These are phyloP conservation scores for Lates japonicus DNA, from an alignment of 2,797 vertebrate species.

Conservation along the genomic window DNA sequence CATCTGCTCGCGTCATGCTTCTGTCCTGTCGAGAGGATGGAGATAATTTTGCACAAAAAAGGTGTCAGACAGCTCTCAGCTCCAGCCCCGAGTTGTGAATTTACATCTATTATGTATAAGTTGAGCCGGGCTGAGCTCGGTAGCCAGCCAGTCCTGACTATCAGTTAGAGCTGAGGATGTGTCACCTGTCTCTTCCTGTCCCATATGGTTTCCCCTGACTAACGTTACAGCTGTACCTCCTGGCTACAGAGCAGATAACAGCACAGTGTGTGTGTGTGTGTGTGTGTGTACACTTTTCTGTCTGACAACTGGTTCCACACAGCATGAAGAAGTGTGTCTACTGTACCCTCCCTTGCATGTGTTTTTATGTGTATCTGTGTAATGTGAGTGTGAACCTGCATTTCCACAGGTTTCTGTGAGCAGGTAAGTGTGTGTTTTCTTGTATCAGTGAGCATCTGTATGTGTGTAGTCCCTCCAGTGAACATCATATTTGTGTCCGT, in stretches of 20 bases:
- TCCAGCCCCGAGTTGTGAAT: constrained; percentile 49
- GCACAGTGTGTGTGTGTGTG: neutral
- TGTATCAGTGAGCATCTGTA: neutral
- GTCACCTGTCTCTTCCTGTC: constrained; percentile 69
- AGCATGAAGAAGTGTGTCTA: constrained; percentile 11
- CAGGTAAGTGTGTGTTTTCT: neutral
- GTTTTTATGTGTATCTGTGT: neutral
- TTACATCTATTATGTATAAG: constrained; percentile 73
- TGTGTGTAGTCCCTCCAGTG: constrained; percentile 5
- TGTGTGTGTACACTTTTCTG: constrained; percentile 1
- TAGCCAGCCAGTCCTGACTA: constrained; percentile 58
- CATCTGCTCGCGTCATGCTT: constrained; percentile 19
- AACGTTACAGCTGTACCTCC: constrained; percentile 56
- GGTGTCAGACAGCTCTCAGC: constrained; percentile 40
- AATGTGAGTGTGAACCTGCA: neutral
- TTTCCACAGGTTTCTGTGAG: neutral
- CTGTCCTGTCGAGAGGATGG: constrained; percentile 21
- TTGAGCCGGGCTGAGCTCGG: constrained; percentile 47
- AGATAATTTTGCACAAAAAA: constrained; percentile 48
- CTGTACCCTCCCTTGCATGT: neutral
- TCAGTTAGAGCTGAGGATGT: constrained; percentile 60
- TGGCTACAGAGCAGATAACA: constrained; percentile 56
- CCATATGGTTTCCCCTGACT: constrained; percentile 58
- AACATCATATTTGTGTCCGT: neutral
- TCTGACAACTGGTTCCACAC: constrained; percentile 26